These are phyloP conservation scores for Dendrolimus pini DNA, from an alignment of 2,888 invertebrate genomes.

Conservation along the genomic window DNA sequence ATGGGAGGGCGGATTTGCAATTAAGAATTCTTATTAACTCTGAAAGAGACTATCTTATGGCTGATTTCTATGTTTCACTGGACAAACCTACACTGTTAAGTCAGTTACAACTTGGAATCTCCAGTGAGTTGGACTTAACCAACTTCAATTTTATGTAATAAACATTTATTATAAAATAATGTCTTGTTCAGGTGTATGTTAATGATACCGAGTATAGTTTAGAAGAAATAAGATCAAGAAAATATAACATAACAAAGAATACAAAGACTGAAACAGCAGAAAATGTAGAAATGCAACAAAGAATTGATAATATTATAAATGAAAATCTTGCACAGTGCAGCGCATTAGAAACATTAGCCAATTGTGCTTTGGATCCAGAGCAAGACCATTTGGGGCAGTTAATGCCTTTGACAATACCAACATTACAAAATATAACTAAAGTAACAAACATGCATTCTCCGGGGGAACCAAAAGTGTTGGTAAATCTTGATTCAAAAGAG, in stretches of 20 bases:
- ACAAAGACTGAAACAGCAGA: constrained; percentile 43
- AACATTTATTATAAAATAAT: too few species aligned
- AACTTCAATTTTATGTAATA: too few species aligned
- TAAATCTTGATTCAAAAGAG: constrained; percentile 68
- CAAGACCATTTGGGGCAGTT: constrained; percentile 64
- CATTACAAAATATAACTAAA: constrained; percentile 65
- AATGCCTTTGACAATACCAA: constrained; percentile 62
- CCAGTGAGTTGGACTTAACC: too few species aligned
- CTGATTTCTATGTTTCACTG: too few species aligned
- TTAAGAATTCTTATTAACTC: too few species aligned
- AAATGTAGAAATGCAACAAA: constrained; percentile 32
- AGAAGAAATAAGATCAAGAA: constrained; percentile 84
- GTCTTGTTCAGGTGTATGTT: constrained; percentile 53
- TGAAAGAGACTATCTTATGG: too few species aligned
- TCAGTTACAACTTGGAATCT: too few species aligned
- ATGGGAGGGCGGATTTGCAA: too few species aligned
- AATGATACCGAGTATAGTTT: constrained; percentile 82
- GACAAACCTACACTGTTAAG: too few species aligned
- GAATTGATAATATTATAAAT: constrained; percentile 45
- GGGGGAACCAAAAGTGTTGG: constrained; percentile 65
- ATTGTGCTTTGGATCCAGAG: constrained; percentile 65
- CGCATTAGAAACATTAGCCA: constrained; percentile 67
- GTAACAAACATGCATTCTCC: constrained; percentile 68
- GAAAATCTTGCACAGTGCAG: constrained; percentile 67
- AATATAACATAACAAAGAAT: constrained; percentile 63